These are phyloP conservation scores for Silurus lanzhouensis DNA, from an alignment of 2,797 vertebrate genomes.

Conservation along the genomic window DNA sequence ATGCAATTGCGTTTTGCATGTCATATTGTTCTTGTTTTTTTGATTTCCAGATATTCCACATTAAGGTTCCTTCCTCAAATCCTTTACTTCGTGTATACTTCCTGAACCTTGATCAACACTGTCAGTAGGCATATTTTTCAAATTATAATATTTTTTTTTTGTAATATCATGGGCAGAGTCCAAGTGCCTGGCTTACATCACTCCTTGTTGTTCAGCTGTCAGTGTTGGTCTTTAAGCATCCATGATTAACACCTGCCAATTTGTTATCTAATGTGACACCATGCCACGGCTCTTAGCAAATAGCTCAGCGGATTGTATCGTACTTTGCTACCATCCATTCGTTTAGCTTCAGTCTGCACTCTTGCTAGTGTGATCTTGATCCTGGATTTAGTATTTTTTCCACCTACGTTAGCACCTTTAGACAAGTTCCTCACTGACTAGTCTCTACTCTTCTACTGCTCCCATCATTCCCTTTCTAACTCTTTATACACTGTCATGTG, in stretches of 20 bases:
- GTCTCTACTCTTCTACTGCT: not conserved
- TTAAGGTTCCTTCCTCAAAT: slow-evolving; percentile 42
- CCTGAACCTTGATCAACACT: slow-evolving; percentile 8
- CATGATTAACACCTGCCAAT: slow-evolving; percentile 34
- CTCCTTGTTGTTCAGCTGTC: slow-evolving; percentile 30
- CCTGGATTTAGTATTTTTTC: not conserved
- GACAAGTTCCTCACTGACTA: slow-evolving; percentile 16
- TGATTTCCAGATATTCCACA: slow-evolving; percentile 28
- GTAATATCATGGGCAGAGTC: slow-evolving; percentile 18
- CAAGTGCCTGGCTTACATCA: slow-evolving; percentile 7
- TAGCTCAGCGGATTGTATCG: not conserved
- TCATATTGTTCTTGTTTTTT: slow-evolving; percentile 20
- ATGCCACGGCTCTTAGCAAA: slow-evolving; percentile 21
- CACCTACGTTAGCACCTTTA: not conserved
- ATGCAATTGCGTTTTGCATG: not conserved
- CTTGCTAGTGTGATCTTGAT: not conserved
- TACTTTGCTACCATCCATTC: not conserved
- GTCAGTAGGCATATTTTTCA: slow-evolving; percentile 3
- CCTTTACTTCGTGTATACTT: slow-evolving; percentile 12
- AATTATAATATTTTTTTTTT: not conserved
- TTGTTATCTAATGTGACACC: slow-evolving; percentile 23
- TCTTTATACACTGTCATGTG: slow-evolving; percentile 73
- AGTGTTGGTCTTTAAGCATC: slow-evolving; percentile 38
- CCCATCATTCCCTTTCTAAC: not conserved
- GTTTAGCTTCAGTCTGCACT: not conserved